These are phyloP conservation scores for Pseudochirops cupreus DNA, from an alignment of 2,797 vertebrate species.

Conservation along the genomic window DNA sequence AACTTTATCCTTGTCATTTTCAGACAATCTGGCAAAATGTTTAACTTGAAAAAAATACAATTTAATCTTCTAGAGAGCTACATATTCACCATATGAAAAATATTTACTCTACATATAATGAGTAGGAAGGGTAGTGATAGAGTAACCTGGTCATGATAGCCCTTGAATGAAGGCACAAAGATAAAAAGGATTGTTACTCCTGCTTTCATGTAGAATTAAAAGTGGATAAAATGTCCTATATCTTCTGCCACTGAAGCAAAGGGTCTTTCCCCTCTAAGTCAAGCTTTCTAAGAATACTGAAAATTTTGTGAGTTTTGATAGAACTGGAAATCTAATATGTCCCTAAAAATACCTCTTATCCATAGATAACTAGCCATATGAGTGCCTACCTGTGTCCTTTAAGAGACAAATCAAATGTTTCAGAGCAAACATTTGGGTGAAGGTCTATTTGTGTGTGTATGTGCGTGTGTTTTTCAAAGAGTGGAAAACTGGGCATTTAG, in stretches of 20 bases:
- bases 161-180: not conserved
- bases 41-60: slow-evolving; percentile 50
- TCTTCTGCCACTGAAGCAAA: slow-evolving; percentile 10
- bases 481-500: not conserved
- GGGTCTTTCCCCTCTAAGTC: not conserved
- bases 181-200: not conserved
- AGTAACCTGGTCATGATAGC: not conserved
- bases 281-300: slow-evolving; percentile 5
- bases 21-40: slow-evolving; percentile 55
- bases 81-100: slow-evolving; percentile 28
- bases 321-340: not conserved
- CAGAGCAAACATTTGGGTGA: not conserved
- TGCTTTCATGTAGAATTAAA: not conserved
- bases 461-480: not conserved
- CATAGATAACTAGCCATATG: not conserved
- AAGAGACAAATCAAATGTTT: not conserved
- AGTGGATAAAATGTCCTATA: not conserved
- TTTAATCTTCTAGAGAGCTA: slow-evolving; percentile 27
- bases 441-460: not conserved
- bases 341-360: not conserved
- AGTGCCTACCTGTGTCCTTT: not conserved
- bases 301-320: not conserved
- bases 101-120: slow-evolving; percentile 29
- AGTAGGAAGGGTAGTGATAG: not conserved
- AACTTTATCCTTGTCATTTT: not conserved